Conservation (phyloP, 2,113 vertebrate species). For the Daboia siamensis region DNA sequence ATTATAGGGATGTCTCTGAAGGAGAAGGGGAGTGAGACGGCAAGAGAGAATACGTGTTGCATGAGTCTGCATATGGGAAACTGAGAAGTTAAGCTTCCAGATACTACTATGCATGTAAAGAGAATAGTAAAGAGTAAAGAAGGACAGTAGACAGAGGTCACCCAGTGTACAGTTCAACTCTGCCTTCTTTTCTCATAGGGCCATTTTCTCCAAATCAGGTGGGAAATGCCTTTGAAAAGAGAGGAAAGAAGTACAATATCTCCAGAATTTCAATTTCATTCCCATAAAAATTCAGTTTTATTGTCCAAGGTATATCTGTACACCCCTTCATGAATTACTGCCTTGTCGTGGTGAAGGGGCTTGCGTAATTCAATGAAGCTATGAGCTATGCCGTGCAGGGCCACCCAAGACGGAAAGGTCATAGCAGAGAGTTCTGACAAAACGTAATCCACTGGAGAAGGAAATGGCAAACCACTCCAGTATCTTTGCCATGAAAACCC, state of each 20-base stretch:
- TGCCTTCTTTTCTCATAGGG: neutral
- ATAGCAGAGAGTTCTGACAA: too few species aligned
- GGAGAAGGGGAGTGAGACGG: neutral
- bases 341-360: too few species aligned
- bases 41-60: neutral
- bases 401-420: too few species aligned
- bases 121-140: neutral
- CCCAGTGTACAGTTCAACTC: neutral
- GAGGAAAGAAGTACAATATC: neutral
- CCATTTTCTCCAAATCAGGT: neutral
- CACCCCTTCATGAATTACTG: too few species aligned
- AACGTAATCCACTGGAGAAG: too few species aligned
- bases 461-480: too few species aligned
- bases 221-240: neutral
- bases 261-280: neutral
- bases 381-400: too few species aligned
- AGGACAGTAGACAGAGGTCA: neutral
- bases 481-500: too few species aligned
- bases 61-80: neutral
- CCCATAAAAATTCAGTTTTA: neutral
- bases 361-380: too few species aligned
- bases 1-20: conserved; percentile 41
- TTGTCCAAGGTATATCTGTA: neutral
- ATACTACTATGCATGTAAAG: neutral
- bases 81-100: neutral